These are phyloP conservation scores for Nudaria mundana DNA, from an alignment of 2,888 invertebrate species.

Conservation along the genomic window DNA sequence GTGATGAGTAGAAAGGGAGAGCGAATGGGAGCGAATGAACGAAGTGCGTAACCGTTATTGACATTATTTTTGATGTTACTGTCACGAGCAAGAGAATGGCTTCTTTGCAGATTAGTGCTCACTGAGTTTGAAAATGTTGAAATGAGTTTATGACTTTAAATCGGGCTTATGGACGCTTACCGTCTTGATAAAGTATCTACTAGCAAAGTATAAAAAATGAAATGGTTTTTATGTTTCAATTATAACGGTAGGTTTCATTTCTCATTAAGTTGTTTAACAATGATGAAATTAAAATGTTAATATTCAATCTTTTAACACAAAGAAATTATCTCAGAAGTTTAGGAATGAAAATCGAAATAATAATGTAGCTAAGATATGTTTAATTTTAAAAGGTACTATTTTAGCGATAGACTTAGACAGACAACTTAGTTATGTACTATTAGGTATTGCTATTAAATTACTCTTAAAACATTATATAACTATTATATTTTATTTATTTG, in stretches of 20 bases:
- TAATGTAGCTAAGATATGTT: no score
- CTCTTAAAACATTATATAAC: no score
- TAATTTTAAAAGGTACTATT: no score
- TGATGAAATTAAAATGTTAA: no score
- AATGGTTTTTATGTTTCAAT: constrained; percentile 28
- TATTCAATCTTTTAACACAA: no score
- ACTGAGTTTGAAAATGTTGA: constrained; percentile 32
- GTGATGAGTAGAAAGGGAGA: constrained; percentile 41
- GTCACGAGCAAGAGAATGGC: constrained; percentile 38
- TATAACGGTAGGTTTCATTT: constrained; percentile 10
- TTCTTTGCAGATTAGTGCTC: constrained; percentile 35
- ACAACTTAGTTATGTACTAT: no score
- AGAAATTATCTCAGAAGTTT: no score
- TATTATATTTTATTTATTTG: no score
- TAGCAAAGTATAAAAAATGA: constrained; percentile 18
- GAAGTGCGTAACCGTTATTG: constrained; percentile 40
- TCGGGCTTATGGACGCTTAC: constrained; percentile 33
- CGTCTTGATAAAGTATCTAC: constrained; percentile 29
- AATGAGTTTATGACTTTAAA: constrained; percentile 33
- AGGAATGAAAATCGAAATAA: no score
- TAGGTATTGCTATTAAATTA: no score
- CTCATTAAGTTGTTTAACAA: neutral
- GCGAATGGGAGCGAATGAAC: constrained; percentile 33
- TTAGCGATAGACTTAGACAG: no score
- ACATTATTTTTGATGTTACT: constrained; percentile 46